Conservation (phyloP, 92 coral and sea anemone genomes). For the Scolanthus callimorphus region DNA sequence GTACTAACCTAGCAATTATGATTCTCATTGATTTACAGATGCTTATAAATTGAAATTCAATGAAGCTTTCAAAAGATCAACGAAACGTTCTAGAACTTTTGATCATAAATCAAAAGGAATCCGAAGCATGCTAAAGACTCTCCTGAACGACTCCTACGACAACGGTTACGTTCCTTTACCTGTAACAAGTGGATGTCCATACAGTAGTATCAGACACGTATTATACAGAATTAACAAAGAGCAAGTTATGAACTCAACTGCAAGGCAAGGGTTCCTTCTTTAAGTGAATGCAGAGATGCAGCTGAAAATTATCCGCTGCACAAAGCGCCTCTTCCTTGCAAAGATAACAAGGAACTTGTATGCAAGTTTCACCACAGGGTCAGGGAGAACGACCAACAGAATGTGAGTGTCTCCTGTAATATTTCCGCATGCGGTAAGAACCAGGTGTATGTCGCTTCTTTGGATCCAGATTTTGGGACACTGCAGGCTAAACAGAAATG, state of each 20-base stretch:
- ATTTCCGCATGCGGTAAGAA: slow-evolving; percentile 40
- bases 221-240: background rate
- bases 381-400: slow-evolving; percentile 1
- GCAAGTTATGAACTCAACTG: background rate
- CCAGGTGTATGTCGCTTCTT: slow-evolving; percentile 39
- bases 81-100: too few relatives aligned
- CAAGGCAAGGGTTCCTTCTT: slow-evolving; percentile 9
- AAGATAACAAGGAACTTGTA: background rate
- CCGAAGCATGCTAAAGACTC: background rate
- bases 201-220: background rate
- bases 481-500: slow-evolving; percentile 32
- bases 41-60: too few relatives aligned
- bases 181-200: background rate
- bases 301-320: slow-evolving; percentile 13
- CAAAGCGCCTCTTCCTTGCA: slow-evolving; percentile 19
- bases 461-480: slow-evolving; percentile 40
- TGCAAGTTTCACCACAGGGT: too few relatives aligned
- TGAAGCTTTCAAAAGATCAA: too few relatives aligned
- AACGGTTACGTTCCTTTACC: background rate
- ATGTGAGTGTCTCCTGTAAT: slow-evolving; percentile 36
- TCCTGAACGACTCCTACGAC: background rate
- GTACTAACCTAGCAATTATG: too few relatives aligned
- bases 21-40: too few relatives aligned
- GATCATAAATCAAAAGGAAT: too few relatives aligned
- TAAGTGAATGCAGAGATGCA: slow-evolving; percentile 43